These are phyloP conservation scores for Lordiphosa fenestrarum DNA, from an alignment of 2,888 invertebrate genomes.

Conservation along the genomic window DNA sequence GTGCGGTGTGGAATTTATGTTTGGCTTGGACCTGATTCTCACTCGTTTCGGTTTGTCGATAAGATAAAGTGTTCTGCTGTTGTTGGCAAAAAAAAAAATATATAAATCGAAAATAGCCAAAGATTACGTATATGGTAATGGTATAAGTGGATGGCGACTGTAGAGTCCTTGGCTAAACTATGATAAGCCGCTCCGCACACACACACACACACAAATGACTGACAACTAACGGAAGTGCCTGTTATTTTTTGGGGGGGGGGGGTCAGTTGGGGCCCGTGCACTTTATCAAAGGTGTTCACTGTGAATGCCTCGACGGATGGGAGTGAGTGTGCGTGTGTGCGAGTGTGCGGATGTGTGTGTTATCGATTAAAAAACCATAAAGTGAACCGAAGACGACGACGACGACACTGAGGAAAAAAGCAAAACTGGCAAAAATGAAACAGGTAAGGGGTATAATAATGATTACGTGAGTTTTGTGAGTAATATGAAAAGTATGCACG, in stretches of 20 bases:
- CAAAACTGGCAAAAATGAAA: constrained; percentile 18
- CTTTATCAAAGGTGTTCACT: constrained; percentile 49
- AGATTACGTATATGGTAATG: constrained; percentile 62
- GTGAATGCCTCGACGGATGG: constrained; percentile 23
- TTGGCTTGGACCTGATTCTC: constrained; percentile 20
- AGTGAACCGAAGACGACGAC: constrained; percentile 39
- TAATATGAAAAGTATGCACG: constrained; percentile 32
- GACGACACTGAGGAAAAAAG: constrained; percentile 13
- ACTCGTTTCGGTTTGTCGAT: constrained; percentile 46
- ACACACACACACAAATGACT: constrained; percentile 27
- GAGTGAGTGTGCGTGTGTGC: constrained; percentile 14
- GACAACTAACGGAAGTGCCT: constrained; percentile 60
- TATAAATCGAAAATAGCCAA: constrained; percentile 63
- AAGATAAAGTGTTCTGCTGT: constrained; percentile 46
- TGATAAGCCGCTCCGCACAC: constrained; percentile 6
- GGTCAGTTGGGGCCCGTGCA: constrained; percentile 35
- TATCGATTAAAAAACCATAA: constrained; percentile 65
- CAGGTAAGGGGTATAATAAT: constrained; percentile 36
- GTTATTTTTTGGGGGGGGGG: constrained; percentile 7
- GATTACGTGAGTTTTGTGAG: constrained; percentile 61
- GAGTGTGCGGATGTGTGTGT: constrained; percentile 40
- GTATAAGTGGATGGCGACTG: constrained; percentile 15
- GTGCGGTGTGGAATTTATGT: constrained; percentile 36
- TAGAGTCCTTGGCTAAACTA: constrained; percentile 22
- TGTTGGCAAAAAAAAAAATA: constrained; percentile 50